Evolutionary conservation across 2,113 vertebrate species (phyloP).

Genomic region (Rhombomys opimus): DNA sequence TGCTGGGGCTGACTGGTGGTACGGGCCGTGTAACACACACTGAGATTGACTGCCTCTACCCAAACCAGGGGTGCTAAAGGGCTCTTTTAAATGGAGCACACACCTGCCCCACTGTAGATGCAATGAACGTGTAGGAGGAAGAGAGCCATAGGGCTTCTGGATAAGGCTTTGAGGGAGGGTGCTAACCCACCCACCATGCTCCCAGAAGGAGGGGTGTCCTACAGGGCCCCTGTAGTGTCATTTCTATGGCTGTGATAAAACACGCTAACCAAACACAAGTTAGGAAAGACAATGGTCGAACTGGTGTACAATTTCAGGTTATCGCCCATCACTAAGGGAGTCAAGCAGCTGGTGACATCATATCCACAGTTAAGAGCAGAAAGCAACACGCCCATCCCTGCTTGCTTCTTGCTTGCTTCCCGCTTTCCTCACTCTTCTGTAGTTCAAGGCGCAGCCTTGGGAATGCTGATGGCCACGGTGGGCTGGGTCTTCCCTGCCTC

Average conservation of each 20-base stretch:
- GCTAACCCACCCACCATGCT: background rate
- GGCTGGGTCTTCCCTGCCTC: background rate
- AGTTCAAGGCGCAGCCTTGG: background rate
- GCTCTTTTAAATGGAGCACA: rapidly evolving
- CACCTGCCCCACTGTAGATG: background rate
- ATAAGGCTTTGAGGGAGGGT: background rate
- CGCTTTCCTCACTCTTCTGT: background rate
- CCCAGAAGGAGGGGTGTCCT: too few relatives aligned
- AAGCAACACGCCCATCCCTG: background rate
- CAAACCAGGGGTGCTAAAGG: background rate
- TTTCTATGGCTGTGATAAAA: background rate
- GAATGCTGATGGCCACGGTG: background rate
- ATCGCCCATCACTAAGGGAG: background rate
- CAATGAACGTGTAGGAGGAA: too few relatives aligned
- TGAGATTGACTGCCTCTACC: background rate
- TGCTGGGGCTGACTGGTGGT: background rate
- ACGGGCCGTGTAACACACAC: rapidly evolving
- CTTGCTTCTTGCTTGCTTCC: background rate
- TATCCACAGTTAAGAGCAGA: background rate
- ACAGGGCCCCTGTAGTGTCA: rapidly evolving
- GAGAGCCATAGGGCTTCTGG: background rate
- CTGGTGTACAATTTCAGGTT: background rate
- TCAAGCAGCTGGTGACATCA: background rate
- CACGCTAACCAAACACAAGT: background rate
- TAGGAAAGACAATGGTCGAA: background rate